Evolutionary conservation across 2,888 invertebrate genomes (phyloP).

Genomic region (Proisotoma minuta): DNA sequence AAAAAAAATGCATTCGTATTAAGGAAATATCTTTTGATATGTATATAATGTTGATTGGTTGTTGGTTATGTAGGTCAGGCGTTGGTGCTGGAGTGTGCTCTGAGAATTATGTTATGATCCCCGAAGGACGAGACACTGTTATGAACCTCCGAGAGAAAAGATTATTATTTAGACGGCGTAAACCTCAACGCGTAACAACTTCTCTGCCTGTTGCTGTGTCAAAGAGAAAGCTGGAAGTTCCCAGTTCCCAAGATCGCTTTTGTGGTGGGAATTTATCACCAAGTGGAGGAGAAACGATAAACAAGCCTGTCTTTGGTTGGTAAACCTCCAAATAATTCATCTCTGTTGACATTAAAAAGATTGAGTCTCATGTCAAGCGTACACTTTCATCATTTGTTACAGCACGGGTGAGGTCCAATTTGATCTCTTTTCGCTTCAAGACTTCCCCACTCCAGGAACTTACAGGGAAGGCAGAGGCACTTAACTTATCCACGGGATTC

Average conservation of each 20-base stretch:
- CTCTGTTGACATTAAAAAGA: background rate
- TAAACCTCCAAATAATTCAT: background rate
- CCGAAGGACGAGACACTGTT: slow-evolving; percentile 31
- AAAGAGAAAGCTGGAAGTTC: slow-evolving; percentile 23
- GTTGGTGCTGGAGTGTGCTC: slow-evolving; percentile 36
- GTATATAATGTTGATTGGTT: background rate
- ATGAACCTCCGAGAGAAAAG: slow-evolving; percentile 21
- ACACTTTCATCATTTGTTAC: slow-evolving; percentile 11
- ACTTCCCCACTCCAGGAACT: slow-evolving; percentile 34
- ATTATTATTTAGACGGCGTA: slow-evolving; percentile 36
- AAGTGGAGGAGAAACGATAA: slow-evolving; percentile 28
- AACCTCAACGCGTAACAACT: slow-evolving; percentile 13
- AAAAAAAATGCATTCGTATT: slow-evolving; percentile 2
- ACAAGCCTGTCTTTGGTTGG: slow-evolving; percentile 39
- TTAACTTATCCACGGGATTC: slow-evolving; percentile 39
- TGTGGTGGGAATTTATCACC: slow-evolving; percentile 45
- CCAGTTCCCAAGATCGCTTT: slow-evolving; percentile 35
- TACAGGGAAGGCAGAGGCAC: slow-evolving; percentile 23
- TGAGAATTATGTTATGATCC: slow-evolving; percentile 41
- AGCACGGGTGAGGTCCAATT: slow-evolving; percentile 42
- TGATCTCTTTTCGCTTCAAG: slow-evolving; percentile 31
- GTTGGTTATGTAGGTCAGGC: slow-evolving; percentile 33
- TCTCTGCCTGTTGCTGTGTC: background rate
- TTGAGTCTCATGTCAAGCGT: background rate
- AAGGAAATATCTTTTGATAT: background rate